phyloP scores from a whole-genome alignment of 2,888 invertebrate species.

The Hirtodrosophila confusa region DNA sequence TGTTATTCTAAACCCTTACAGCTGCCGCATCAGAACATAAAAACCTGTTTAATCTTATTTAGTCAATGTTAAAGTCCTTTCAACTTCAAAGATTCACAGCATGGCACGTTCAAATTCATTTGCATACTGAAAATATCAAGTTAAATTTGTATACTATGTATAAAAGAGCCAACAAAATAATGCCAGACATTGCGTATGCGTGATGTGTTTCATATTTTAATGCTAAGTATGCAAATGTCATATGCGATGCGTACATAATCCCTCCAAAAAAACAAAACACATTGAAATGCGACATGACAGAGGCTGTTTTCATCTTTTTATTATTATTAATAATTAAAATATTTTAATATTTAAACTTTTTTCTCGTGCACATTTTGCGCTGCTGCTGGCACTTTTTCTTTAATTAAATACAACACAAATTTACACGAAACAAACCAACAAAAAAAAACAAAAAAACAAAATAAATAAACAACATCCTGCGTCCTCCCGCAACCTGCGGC shows the following conservation, averaged over 20 bases:
- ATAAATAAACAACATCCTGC: conserved; percentile 19
- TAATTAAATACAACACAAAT: conserved; percentile 60
- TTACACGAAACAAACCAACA: conserved; percentile 18
- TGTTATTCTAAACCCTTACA: too few relatives aligned
- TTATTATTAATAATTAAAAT: conserved; percentile 45
- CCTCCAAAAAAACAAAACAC: conserved; percentile 14
- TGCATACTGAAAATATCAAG: conserved; percentile 20
- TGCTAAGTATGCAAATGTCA: conserved; percentile 60
- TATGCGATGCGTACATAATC: conserved; percentile 22
- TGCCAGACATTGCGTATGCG: conserved; percentile 58
- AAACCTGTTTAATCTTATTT: conserved; percentile 2
- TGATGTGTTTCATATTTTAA: conserved; percentile 38
- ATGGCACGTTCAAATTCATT: conserved; percentile 26
- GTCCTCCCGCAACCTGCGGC: conserved; percentile 27
- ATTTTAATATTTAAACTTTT: conserved; percentile 54
- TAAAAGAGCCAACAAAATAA: conserved; percentile 37
- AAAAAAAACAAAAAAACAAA: conserved; percentile 25
- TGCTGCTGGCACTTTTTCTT: conserved; percentile 38
- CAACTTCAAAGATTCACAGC: conserved; percentile 11
- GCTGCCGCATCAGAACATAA: too few relatives aligned
- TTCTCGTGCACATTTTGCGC: conserved; percentile 8
- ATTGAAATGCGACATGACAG: conserved; percentile 3
- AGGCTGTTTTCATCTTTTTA: conserved; percentile 3
- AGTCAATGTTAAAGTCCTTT: conserved; percentile 19
- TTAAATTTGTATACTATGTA: conserved; percentile 14